These are phyloP conservation scores for Atrina japonica DNA, from an alignment of 2,888 invertebrate genomes.

Conservation along the genomic window DNA sequence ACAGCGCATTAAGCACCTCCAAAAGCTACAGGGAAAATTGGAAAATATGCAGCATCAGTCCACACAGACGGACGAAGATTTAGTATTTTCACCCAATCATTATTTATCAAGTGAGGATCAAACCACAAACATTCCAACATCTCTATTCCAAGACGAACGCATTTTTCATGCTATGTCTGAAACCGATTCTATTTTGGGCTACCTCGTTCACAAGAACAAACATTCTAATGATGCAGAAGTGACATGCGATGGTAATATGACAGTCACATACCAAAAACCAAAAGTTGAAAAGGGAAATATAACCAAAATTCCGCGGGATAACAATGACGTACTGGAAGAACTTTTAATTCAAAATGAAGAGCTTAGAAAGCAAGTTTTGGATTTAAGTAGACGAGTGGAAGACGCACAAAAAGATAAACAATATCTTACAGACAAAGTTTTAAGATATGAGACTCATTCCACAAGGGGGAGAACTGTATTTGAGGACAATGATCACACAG, in stretches of 20 bases:
- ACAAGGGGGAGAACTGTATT: constrained; percentile 20
- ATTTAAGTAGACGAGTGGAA: constrained; percentile 71
- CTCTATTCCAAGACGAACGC: constrained; percentile 34
- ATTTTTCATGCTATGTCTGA: constrained; percentile 64
- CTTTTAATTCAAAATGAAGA: constrained; percentile 73
- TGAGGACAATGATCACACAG: constrained; percentile 11
- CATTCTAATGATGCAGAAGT: constrained; percentile 17
- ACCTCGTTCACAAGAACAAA: constrained; percentile 53
- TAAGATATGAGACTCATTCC: constrained; percentile 31
- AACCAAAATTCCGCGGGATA: constrained; percentile 66
- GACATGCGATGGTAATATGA: constrained; percentile 6
- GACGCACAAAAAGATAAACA: constrained; percentile 58
- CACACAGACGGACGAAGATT: constrained; percentile 42
- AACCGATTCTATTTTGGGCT: constrained; percentile 70
- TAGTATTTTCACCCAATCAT: constrained; percentile 16
- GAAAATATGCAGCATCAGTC: constrained; percentile 36
- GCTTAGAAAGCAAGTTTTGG: constrained; percentile 68
- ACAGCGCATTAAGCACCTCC: constrained; percentile 42
- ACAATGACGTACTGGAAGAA: constrained; percentile 72
- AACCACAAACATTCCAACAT: constrained; percentile 2
- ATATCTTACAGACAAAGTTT: constrained; percentile 47
- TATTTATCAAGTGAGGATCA: constrained; percentile 5
- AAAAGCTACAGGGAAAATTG: constrained; percentile 17
- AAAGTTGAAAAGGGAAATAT: background rate
- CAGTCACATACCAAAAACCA: constrained; percentile 18